Conservation (phyloP, 2,888 invertebrate genomes). For the Eulithis testata region DNA sequence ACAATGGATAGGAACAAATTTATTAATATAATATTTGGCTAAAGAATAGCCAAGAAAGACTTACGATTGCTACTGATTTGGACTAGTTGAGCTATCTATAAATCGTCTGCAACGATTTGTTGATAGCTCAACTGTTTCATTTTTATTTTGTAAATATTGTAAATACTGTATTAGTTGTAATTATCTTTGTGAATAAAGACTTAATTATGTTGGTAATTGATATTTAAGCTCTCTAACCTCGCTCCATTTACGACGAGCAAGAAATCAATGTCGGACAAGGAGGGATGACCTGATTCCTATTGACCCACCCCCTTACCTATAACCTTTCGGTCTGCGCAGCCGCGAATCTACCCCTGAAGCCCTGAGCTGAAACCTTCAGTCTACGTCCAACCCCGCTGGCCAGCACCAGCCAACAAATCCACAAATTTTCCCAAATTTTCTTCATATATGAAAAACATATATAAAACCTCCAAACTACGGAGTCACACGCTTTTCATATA, state of each 20-base stretch:
- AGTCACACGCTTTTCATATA: conserved; percentile 49
- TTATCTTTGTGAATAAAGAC: no score
- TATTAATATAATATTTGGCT: no score
- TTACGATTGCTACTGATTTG: no score
- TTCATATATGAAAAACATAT: conserved; percentile 78
- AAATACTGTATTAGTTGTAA: no score
- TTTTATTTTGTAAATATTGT: no score
- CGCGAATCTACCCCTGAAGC: conserved; percentile 55
- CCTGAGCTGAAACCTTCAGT: conserved; percentile 56
- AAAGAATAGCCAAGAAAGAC: no score
- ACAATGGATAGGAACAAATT: no score
- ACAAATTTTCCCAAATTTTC: conserved; percentile 43
- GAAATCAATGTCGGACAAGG: conserved; percentile 37
- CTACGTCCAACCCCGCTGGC: conserved; percentile 50
- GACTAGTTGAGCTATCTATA: no score
- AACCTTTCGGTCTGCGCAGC: conserved; percentile 71
- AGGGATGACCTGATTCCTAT: conserved; percentile 62
- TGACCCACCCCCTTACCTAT: conserved; percentile 53
- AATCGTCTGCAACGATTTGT: no score
- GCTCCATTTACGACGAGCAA: conserved; percentile 10
- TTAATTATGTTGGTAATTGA: neutral
- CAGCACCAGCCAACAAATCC: conserved; percentile 43
- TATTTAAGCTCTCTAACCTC: conserved; percentile 1
- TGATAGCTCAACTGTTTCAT: no score
- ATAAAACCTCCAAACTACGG: conserved; percentile 56